A percentile compares a stretch with the other conserved stretches of the same genome.
These are phyloP conservation scores for Probosciger aterrimus DNA, from an alignment of 2,113 vertebrate species.

Conservation along the genomic window DNA sequence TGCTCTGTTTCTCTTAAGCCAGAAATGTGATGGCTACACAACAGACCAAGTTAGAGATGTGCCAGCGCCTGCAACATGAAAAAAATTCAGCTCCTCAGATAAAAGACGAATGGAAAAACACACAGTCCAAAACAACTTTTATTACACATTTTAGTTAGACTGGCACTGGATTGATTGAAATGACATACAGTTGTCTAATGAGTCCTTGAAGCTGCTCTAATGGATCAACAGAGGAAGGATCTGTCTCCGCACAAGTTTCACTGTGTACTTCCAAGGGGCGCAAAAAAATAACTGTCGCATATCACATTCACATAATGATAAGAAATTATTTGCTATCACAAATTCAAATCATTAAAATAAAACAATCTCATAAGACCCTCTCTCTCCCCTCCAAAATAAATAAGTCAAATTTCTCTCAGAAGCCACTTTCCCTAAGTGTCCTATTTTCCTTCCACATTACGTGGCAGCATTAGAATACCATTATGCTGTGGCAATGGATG, in stretches of 20 bases:
- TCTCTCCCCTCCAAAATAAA: conserved; percentile 10
- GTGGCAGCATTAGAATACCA: conserved; percentile 12
- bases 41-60: neutral
- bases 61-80: neutral
- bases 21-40: conserved; percentile 6
- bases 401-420: neutral
- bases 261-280: rapidly evolving
- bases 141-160: neutral
- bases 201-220: neutral
- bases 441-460: neutral
- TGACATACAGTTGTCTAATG: neutral
- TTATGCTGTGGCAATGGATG: conserved; percentile 21
- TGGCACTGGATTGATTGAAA: neutral
- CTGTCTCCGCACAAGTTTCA: neutral
- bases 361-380: neutral
- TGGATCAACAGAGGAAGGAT: neutral
- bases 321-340: neutral
- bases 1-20: neutral
- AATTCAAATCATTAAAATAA: neutral
- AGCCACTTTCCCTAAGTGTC: conserved; percentile 27
- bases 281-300: neutral
- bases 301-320: neutral
- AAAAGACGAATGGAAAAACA: neutral
- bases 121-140: neutral
- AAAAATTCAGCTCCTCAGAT: neutral